Evolutionary conservation across 2,113 vertebrate species (phyloP).

Genomic region (Gallinago paraguaiae): DNA sequence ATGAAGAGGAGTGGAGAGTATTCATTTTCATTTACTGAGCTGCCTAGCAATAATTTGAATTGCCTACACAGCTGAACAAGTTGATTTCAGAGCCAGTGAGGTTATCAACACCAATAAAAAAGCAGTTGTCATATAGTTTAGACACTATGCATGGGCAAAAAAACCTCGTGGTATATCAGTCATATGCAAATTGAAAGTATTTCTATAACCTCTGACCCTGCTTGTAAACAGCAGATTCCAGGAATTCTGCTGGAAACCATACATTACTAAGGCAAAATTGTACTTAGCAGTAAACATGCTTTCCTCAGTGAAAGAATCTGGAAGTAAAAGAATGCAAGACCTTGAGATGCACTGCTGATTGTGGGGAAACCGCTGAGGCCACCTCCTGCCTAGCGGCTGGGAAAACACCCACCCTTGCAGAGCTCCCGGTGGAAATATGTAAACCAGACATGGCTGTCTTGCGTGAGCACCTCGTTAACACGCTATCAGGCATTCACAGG

Average conservation of each 20-base stretch:
- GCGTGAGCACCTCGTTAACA: not conserved
- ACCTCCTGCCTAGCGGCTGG: conserved; percentile 9
- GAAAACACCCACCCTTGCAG: not conserved
- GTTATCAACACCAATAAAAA: conserved; percentile 39
- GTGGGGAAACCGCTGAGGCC: conserved; percentile 7
- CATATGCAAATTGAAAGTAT: conserved; percentile 35
- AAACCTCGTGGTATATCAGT: not conserved
- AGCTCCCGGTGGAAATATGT: not conserved
- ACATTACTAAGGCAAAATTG: conserved; percentile 33
- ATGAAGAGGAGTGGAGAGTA: not conserved
- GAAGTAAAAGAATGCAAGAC: conserved; percentile 67
- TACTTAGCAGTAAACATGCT: conserved; percentile 47
- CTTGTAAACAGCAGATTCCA: conserved; percentile 70
- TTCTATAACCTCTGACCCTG: conserved; percentile 52
- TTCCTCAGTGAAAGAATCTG: conserved; percentile 54
- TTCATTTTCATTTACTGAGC: conserved; percentile 35
- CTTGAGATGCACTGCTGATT: conserved; percentile 49
- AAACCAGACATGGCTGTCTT: not conserved
- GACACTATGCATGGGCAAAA: not conserved
- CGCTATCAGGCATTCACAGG: not conserved
- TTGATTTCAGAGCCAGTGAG: not conserved
- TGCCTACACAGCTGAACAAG: not conserved
- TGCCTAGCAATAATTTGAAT: conserved; percentile 23
- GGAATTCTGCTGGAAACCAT: conserved; percentile 66
- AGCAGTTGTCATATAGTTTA: not conserved